Evolutionary conservation across 2,888 invertebrate genomes (phyloP).

Genomic region (Parnassius smintheus): DNA sequence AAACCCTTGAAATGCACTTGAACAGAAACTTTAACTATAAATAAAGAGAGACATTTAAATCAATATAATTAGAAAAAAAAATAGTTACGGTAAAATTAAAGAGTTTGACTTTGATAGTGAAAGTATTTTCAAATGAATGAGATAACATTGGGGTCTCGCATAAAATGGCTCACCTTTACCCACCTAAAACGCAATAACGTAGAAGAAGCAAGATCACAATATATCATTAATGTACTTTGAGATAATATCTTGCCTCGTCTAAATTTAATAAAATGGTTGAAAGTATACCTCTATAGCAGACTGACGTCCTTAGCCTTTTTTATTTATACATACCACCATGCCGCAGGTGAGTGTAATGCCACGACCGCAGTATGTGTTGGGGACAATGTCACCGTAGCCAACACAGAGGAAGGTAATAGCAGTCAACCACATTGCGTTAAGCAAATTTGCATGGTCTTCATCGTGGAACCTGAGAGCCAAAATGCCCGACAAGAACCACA

Average conservation of each 20-base stretch:
- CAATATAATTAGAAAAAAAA: background rate
- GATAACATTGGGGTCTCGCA: constrained; percentile 56
- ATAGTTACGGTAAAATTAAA: constrained; percentile 40
- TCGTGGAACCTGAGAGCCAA: constrained; percentile 94
- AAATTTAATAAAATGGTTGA: constrained; percentile 18
- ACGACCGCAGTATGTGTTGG: constrained; percentile 99
- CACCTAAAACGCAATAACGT: constrained; percentile 50
- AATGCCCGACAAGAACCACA: constrained; percentile 80
- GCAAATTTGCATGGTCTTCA: constrained; percentile 98
- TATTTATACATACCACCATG: constrained; percentile 95
- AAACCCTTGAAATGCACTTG: too few relatives aligned
- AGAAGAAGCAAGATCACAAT: constrained; percentile 17
- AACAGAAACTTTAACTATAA: too few relatives aligned
- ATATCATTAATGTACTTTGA: constrained; percentile 1
- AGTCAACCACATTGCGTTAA: constrained; percentile 99
- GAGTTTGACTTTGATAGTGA: constrained; percentile 79
- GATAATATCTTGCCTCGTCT: constrained; percentile 55
- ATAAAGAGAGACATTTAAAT: background rate
- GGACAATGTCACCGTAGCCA: constrained; percentile 99
- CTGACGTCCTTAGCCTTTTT: constrained; percentile 63
- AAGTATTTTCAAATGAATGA: constrained; percentile 49
- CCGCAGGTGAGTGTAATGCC: constrained; percentile 99
- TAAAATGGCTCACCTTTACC: constrained; percentile 82
- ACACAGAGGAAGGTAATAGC: constrained; percentile 99
- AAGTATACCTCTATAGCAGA: constrained; percentile 34